phyloP scores from a whole-genome alignment of 2,113 vertebrate species.

The Anas platyrhynchos region DNA sequence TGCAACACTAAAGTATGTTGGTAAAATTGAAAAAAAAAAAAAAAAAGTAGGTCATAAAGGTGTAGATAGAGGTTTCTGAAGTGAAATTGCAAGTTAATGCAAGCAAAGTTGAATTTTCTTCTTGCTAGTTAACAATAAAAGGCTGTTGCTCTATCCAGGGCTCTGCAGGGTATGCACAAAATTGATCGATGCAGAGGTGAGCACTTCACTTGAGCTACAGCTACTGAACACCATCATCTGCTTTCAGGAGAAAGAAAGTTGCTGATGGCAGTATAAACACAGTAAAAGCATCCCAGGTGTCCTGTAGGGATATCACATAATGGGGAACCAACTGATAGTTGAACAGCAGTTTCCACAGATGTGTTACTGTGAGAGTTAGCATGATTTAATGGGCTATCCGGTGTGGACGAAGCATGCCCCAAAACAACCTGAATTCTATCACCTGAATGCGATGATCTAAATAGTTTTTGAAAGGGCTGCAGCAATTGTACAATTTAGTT shows the following conservation, averaged over 20 bases:
- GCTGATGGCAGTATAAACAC: neutral
- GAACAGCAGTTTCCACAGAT: neutral
- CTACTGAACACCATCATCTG: neutral
- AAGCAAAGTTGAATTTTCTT: neutral
- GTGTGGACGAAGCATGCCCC: rapidly evolving
- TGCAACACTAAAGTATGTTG: neutral
- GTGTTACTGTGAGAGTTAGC: neutral
- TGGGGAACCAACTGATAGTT: rapidly evolving
- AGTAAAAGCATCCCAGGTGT: neutral
- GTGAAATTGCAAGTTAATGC: neutral
- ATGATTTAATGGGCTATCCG: neutral
- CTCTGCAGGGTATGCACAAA: neutral
- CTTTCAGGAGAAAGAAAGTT: neutral
- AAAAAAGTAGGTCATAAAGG: neutral
- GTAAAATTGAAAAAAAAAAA: neutral
- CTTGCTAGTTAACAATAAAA: neutral
- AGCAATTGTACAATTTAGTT: neutral
- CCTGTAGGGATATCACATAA: neutral
- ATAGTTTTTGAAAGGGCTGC: neutral
- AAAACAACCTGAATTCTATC: neutral
- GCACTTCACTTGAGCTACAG: neutral
- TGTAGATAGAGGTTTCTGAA: neutral
- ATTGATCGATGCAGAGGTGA: neutral
- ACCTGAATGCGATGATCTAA: neutral
- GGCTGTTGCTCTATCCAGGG: neutral